Conservation (phyloP, 2,797 vertebrate species). For the Chanos chanos region DNA sequence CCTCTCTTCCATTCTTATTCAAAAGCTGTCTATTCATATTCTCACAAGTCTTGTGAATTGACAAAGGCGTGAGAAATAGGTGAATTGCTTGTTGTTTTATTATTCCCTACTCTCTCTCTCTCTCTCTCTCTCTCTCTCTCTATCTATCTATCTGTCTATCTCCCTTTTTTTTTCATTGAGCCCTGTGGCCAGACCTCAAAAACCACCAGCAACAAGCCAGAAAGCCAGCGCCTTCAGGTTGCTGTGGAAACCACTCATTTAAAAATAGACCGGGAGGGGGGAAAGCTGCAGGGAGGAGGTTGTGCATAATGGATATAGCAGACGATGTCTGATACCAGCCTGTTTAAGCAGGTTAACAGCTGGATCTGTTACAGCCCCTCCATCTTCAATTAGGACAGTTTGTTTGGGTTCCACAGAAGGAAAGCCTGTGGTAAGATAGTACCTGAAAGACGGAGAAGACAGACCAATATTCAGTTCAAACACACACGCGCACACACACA, state of each 20-base stretch:
- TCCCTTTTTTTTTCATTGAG: slow-evolving; percentile 43
- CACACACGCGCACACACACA: no score
- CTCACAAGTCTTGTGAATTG: not conserved
- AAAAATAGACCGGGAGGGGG: slow-evolving; percentile 67
- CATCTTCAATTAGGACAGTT: not conserved
- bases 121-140: no score
- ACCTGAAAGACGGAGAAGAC: no score
- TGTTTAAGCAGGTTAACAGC: slow-evolving; percentile 9
- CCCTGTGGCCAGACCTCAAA: slow-evolving; percentile 58
- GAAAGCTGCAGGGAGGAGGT: slow-evolving; percentile 52
- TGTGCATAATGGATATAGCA: slow-evolving; percentile 60
- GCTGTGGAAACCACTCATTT: slow-evolving; percentile 72
- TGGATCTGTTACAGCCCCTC: not conserved
- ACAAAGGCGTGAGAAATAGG: not conserved
- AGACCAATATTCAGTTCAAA: no score
- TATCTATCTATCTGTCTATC: slow-evolving; percentile 40
- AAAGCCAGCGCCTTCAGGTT: slow-evolving; percentile 62
- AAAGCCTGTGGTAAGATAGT: no score
- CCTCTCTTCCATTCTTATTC: not conserved
- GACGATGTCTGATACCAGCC: slow-evolving; percentile 47
- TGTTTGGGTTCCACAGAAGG: no score
- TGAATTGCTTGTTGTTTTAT: not conserved
- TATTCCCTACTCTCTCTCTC: no score
- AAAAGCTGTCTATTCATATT: not conserved
- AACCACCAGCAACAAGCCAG: slow-evolving; percentile 61